Evolutionary conservation across 2,113 vertebrate genomes (phyloP).

Genomic region (Pygoscelis antarcticus): DNA sequence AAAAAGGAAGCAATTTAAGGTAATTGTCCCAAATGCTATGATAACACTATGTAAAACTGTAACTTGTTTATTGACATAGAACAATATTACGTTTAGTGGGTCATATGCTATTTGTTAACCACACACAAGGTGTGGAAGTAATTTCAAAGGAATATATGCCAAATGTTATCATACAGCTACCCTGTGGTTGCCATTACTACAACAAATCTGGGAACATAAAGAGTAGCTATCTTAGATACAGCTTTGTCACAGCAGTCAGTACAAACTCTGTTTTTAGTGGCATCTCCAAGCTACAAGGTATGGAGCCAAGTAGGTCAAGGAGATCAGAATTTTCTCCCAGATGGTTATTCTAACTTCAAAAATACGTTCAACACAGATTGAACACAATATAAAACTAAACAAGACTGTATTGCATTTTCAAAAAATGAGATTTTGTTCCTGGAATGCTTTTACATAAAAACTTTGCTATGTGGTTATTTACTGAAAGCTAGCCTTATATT

Average conservation of each 20-base stretch:
- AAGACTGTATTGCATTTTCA: neutral
- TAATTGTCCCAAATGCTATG: neutral
- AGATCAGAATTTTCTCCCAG: neutral
- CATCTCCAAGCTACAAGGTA: neutral
- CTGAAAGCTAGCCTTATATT: neutral
- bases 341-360: neutral
- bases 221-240: neutral
- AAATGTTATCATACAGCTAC: neutral
- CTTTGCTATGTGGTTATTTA: neutral
- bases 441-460: neutral
- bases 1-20: neutral
- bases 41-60: neutral
- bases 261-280: neutral
- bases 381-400: neutral
- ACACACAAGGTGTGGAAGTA: neutral
- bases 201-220: neutral
- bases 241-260: neutral
- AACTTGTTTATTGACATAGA: neutral
- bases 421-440: neutral
- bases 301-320: neutral
- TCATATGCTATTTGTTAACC: neutral
- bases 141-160: neutral
- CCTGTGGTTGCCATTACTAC: neutral
- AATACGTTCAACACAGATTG: neutral
- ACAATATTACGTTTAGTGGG: neutral